Evolutionary conservation across 2,797 vertebrate species (phyloP).

Genomic region (Acropternis orthonyx): DNA sequence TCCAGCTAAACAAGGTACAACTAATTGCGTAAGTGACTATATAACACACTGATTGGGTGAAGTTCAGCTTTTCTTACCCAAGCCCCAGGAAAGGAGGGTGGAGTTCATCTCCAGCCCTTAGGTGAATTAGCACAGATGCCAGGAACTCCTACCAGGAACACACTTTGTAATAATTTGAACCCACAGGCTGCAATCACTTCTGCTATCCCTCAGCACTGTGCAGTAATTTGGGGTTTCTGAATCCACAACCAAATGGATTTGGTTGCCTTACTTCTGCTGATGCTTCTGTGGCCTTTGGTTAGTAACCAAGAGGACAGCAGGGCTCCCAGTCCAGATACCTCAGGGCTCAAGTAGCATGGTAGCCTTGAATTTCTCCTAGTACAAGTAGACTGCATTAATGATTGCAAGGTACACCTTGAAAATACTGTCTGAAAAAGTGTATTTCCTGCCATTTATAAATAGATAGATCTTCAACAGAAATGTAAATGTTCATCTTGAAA

Average conservation of each 20-base stretch:
- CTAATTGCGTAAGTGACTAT: not conserved
- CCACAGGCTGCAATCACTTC: not conserved
- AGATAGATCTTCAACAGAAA: constrained; percentile 35
- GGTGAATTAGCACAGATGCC: not conserved
- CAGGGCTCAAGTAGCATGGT: constrained; percentile 1
- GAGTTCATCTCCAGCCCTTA: not conserved
- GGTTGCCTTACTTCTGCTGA: constrained; percentile 15
- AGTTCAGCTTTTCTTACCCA: not conserved
- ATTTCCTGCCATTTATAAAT: constrained; percentile 39
- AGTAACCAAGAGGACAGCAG: not conserved
- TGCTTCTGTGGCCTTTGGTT: constrained; percentile 12
- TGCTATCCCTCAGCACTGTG: not conserved
- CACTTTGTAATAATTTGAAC: not conserved
- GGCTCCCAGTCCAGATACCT: not conserved
- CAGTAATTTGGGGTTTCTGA: constrained; percentile 5
- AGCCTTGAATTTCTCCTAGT: constrained; percentile 45
- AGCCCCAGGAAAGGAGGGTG: not conserved
- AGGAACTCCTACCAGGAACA: not conserved
- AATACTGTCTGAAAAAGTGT: not conserved
- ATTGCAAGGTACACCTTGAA: constrained; percentile 30
- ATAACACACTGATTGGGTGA: not conserved
- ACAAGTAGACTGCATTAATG: not conserved
- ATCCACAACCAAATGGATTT: not conserved
- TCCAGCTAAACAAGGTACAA: not conserved
- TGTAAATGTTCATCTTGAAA: constrained; percentile 73